Percentiles rank a stretch among this genome's conserved stretches.
Evolutionary conservation across 2,797 vertebrate genomes (phyloP).

Genomic region (Capromys pilorides): DNA sequence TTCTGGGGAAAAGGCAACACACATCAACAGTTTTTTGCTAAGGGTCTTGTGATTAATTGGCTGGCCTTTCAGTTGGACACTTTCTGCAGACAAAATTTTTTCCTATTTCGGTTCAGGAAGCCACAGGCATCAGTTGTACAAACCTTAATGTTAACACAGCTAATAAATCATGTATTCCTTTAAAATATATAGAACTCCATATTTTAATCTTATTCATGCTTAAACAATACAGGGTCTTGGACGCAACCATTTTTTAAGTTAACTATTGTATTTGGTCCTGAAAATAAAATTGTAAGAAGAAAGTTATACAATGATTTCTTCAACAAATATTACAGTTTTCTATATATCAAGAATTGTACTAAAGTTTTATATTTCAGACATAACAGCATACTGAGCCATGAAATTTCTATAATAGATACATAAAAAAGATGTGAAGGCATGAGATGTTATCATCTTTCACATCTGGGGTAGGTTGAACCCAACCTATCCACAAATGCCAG

Average conservation of each 20-base stretch:
- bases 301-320: not conserved
- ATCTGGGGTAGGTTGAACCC: not conserved
- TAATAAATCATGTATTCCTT: slow-evolving; percentile 25
- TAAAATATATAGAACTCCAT: slow-evolving; percentile 25
- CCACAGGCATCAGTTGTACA: slow-evolving; percentile 10
- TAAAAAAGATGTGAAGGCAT: not conserved
- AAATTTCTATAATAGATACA: not conserved
- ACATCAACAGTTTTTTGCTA: slow-evolving; percentile 39
- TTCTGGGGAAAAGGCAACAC: slow-evolving; percentile 57
- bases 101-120: slow-evolving; percentile 31
- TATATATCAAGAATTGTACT: not conserved
- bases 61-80: slow-evolving; percentile 60
- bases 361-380: not conserved
- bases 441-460: not conserved
- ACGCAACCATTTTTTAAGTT: slow-evolving; percentile 9
- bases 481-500: not conserved
- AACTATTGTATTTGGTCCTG: not conserved
- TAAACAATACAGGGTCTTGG: not conserved
- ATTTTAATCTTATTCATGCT: slow-evolving; percentile 37
- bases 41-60: slow-evolving; percentile 64
- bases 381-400: not conserved
- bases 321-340: slow-evolving; percentile 15
- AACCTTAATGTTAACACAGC: slow-evolving; percentile 47
- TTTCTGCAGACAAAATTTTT: slow-evolving; percentile 43
- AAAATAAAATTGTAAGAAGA: slow-evolving; percentile 25